These are phyloP conservation scores for Semicossyphus pulcher DNA, from an alignment of 2,113 vertebrate genomes.

Conservation along the genomic window DNA sequence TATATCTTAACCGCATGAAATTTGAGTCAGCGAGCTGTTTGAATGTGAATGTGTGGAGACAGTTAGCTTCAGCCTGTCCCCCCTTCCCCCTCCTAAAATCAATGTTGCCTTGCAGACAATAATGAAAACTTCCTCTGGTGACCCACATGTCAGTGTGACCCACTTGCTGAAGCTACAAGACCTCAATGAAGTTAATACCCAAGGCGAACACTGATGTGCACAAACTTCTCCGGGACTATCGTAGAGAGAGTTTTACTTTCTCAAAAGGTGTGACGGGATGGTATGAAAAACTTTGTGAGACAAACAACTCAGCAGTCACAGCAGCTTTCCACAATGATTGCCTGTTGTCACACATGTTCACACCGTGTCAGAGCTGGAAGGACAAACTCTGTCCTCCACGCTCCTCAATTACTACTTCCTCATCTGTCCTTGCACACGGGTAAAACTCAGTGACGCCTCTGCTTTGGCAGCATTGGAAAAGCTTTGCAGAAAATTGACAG, in stretches of 20 bases:
- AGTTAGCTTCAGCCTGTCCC: not conserved
- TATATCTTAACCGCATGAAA: not conserved
- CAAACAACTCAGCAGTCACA: constrained; percentile 12
- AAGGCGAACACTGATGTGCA: not conserved
- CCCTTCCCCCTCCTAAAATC: constrained; percentile 20
- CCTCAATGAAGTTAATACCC: constrained; percentile 6
- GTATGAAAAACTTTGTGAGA: not conserved
- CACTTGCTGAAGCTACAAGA: constrained; percentile 5
- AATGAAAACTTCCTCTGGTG: constrained; percentile 24
- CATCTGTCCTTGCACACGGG: not conserved
- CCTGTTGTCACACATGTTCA: not conserved
- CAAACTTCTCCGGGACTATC: not conserved
- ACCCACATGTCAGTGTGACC: constrained; percentile 51
- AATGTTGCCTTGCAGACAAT: constrained; percentile 34
- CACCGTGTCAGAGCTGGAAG: constrained; percentile 11
- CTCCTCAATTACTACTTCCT: constrained; percentile 9
- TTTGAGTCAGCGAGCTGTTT: not conserved
- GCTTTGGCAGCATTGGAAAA: not conserved
- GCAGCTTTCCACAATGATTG: not conserved
- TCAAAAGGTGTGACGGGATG: not conserved
- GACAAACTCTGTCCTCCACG: constrained; percentile 21
- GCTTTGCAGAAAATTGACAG: not conserved
- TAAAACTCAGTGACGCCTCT: constrained; percentile 1
- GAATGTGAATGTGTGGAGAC: not conserved
- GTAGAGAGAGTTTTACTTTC: not conserved